Evolutionary conservation across 2,797 vertebrate species (phyloP).

Genomic region (Intellagama lesueurii): DNA sequence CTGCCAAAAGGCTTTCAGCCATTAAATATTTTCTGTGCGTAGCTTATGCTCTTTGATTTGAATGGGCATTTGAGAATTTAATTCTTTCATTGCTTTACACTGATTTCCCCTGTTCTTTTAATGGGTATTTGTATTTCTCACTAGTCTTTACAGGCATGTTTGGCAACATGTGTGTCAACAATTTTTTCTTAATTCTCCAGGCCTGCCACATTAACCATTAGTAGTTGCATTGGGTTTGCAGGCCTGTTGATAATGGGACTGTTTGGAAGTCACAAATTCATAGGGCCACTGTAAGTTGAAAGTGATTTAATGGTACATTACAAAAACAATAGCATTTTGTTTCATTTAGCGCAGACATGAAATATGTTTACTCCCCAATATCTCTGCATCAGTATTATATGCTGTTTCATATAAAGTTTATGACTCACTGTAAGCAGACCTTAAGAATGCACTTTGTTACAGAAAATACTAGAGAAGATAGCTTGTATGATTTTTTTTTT

Average conservation of each 20-base stretch:
- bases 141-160: background rate
- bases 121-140: background rate
- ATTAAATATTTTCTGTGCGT: background rate
- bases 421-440: background rate
- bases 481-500: background rate
- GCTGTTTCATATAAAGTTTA: background rate
- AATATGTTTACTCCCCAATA: background rate
- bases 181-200: background rate
- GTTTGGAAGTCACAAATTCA: too few species aligned
- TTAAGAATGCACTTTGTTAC: background rate
- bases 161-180: background rate
- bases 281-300: too few species aligned
- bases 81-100: background rate
- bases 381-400: background rate
- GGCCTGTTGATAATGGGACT: too few species aligned
- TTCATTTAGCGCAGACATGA: background rate
- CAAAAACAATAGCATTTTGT: background rate
- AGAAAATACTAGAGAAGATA: background rate
- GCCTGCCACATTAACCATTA: background rate
- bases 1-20: background rate
- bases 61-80: background rate
- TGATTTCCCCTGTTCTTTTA: background rate
- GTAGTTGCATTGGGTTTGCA: background rate
- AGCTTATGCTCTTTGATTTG: background rate
- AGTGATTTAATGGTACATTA: too few species aligned